Evolutionary conservation across 2,113 vertebrate genomes (phyloP).

Genomic region (Machaerirhynchus nigripectus): DNA sequence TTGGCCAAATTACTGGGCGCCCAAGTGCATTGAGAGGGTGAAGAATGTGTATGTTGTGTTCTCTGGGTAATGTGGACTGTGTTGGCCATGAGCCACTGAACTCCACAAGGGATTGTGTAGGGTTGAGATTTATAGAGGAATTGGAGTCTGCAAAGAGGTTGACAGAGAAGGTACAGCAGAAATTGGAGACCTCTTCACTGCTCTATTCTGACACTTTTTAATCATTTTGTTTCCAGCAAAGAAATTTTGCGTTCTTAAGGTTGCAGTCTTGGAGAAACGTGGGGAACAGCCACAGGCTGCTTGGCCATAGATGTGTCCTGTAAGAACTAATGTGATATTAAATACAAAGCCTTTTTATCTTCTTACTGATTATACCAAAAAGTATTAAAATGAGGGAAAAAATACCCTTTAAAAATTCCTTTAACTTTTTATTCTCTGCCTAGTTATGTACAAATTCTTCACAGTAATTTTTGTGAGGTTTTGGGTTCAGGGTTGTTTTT

Average conservation of each 20-base stretch:
- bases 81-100: conserved; percentile 7
- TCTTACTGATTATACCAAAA: background rate
- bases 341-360: background rate
- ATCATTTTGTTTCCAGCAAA: conserved; percentile 1
- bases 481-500: background rate
- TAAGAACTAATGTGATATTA: background rate
- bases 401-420: background rate
- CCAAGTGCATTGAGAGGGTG: conserved; percentile 21
- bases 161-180: conserved; percentile 14
- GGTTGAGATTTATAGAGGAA: conserved; percentile 22
- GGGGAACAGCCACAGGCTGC: background rate
- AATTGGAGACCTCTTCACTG: conserved; percentile 35
- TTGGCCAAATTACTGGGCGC: conserved; percentile 35
- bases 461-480: background rate
- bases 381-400: background rate
- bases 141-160: background rate
- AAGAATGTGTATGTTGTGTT: conserved; percentile 47
- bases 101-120: background rate
- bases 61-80: background rate
- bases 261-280: background rate
- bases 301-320: background rate
- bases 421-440: background rate
- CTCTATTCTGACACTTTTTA: conserved; percentile 14
- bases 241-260: background rate
- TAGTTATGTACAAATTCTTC: background rate